phyloP scores from a whole-genome alignment of 1,140 invertebrate genomes.

The Magallana ariakensis region DNA sequence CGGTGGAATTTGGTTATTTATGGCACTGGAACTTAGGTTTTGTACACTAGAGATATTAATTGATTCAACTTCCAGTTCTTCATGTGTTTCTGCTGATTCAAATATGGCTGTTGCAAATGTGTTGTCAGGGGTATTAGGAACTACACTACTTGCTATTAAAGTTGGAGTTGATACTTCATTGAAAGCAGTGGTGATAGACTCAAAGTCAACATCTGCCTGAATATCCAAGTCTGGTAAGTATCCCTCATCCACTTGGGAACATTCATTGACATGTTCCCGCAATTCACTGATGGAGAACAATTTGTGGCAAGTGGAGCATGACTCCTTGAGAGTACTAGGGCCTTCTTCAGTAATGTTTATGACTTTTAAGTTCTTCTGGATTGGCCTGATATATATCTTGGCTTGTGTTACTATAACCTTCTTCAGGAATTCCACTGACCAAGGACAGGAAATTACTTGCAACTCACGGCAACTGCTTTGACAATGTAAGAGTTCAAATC shows the following conservation, averaged over 20 bases:
- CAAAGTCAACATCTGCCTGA: too few species aligned
- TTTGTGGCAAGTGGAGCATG: slow-evolving; percentile 6
- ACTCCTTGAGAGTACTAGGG: background rate
- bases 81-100: too few species aligned
- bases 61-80: too few species aligned
- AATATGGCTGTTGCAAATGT: too few species aligned
- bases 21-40: background rate
- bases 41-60: too few species aligned
- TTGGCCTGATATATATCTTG: slow-evolving; percentile 46
- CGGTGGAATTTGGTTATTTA: background rate
- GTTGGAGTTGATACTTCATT: too few species aligned
- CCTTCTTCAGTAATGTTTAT: background rate
- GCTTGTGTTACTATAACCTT: slow-evolving; percentile 15
- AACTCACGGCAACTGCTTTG: slow-evolving; percentile 46
- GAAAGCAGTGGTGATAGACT: too few species aligned
- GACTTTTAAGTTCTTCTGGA: slow-evolving; percentile 47
- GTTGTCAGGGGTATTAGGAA: too few species aligned
- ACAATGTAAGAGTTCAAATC: slow-evolving; percentile 45
- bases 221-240: too few species aligned
- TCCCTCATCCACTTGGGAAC: too few species aligned
- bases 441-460: slow-evolving; percentile 23
- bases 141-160: too few species aligned
- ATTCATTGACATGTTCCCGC: background rate
- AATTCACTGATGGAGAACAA: slow-evolving; percentile 1
- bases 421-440: slow-evolving; percentile 38